Percentiles rank a stretch among this genome's conserved stretches.
phyloP scores from a whole-genome alignment of 1,140 invertebrate genomes.

The Ectropis grisescens region DNA sequence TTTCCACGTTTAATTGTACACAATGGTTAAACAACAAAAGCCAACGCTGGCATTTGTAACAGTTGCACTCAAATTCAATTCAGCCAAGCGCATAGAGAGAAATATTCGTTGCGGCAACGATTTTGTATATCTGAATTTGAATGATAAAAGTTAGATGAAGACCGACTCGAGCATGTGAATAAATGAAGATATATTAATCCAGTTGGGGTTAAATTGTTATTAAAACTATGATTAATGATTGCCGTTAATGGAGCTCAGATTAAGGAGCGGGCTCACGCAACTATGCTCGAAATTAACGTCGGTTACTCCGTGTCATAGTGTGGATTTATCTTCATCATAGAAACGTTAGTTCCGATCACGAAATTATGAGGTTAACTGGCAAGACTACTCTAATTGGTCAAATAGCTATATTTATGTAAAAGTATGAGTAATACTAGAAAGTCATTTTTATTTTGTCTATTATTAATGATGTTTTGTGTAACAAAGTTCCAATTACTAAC shows the following conservation, averaged over 20 bases:
- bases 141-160: slow-evolving; percentile 52
- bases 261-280: slow-evolving; percentile 53
- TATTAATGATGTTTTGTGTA: too few relatives aligned
- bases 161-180: slow-evolving; percentile 35
- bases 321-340: slow-evolving; percentile 61
- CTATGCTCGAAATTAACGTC: slow-evolving; percentile 41
- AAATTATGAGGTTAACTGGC: too few relatives aligned
- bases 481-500: too few relatives aligned
- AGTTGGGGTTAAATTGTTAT: slow-evolving; percentile 67
- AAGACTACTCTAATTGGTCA: too few relatives aligned
- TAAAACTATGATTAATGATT: slow-evolving; percentile 68
- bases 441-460: too few relatives aligned
- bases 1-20: slow-evolving; percentile 63
- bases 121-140: slow-evolving; percentile 46
- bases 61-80: slow-evolving; percentile 46
- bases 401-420: too few relatives aligned
- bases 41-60: slow-evolving; percentile 40
- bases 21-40: slow-evolving; percentile 62
- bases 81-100: slow-evolving; percentile 22
- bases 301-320: slow-evolving; percentile 42
- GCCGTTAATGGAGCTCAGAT: slow-evolving; percentile 55
- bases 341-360: slow-evolving; percentile 39
- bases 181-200: slow-evolving; percentile 67
- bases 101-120: slow-evolving; percentile 45
- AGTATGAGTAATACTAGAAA: too few relatives aligned